Base-by-base conservation (phyloP, 2,113 vertebrate genomes). In the Chitala chitala region DNA sequence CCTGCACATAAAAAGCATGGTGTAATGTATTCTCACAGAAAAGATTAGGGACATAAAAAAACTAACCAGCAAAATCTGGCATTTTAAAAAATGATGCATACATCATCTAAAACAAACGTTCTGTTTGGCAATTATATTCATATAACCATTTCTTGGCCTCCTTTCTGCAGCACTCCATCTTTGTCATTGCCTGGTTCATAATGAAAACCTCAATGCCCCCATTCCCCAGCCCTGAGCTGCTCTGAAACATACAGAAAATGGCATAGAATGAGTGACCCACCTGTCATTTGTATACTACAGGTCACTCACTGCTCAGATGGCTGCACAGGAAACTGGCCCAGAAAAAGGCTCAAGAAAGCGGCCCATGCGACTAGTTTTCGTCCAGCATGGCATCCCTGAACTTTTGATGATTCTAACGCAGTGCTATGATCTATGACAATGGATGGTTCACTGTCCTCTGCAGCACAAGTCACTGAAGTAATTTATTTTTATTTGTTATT, bases 271-370 rank as follows among this genome's bases (percentile, higher is more conserved):
- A 75, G 46, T 77, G 77, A 61, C 63, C 73, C 74, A 79, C 76
- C 75, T 78, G 66, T 72, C 76, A 81, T 76, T n/a, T 29, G 79
- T 79, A 81, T 81, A 79, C 76, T 79, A 74, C 69, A 76, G 33
- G 40, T 76, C 75, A 50, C 75, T 73, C 48, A 73, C 75, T 56
- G 69, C 71, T 69, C 69, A 73, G 73, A 76, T 76, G 53, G 50
- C 56, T 77, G 71, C 72, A 76, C 79, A 77, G 81, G 82, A 73
- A 79, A 68, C 64, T 29, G 74, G 48, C 66, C 54, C 51, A 17
- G 65, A 75, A 73, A 74, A 77, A 65, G 66, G 77, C 50, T 55
- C 78, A 80, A 80, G 80, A 78, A n/a, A 70, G 63, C 75, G 22
- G 50, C 74, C 82, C 80, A 82, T 80, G 77, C 75, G 76, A 40